Conservation (phyloP, 1,140 invertebrate genomes). For the Pogonomyrmex barbatus region DNA sequence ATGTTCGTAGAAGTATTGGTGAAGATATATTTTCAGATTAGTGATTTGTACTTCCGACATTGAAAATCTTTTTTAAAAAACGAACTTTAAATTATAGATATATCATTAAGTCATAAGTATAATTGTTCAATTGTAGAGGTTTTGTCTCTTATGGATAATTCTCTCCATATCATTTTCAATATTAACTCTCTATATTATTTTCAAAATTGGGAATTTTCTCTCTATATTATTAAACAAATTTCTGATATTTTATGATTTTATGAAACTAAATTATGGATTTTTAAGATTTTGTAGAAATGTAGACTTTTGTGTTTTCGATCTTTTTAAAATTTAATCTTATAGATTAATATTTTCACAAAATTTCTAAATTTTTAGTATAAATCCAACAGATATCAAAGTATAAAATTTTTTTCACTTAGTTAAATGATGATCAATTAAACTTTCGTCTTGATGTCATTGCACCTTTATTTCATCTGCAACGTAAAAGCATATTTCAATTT, state of each 20-base stretch:
- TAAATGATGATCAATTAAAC: neutral
- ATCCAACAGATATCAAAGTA: neutral
- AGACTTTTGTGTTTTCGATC: neutral
- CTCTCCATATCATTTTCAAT: too few relatives aligned
- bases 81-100: neutral
- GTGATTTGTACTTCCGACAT: neutral
- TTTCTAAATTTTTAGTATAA: neutral
- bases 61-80: neutral
- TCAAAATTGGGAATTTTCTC: neutral
- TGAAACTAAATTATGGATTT: neutral
- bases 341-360: slow-evolving; percentile 2
- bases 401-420: neutral
- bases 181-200: too few relatives aligned
- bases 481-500: neutral
- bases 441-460: neutral
- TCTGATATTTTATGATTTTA: neutral
- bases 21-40: neutral
- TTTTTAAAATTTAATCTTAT: neutral
- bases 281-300: neutral
- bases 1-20: neutral
- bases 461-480: neutral
- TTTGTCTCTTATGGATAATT: too few relatives aligned
- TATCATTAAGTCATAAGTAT: neutral
- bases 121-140: too few relatives aligned
- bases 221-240: neutral